Evolutionary conservation across 2,888 invertebrate genomes (phyloP), one percentile per base, ranked within the genome.

Genomic region (Cosmia trapezina): DNA sequence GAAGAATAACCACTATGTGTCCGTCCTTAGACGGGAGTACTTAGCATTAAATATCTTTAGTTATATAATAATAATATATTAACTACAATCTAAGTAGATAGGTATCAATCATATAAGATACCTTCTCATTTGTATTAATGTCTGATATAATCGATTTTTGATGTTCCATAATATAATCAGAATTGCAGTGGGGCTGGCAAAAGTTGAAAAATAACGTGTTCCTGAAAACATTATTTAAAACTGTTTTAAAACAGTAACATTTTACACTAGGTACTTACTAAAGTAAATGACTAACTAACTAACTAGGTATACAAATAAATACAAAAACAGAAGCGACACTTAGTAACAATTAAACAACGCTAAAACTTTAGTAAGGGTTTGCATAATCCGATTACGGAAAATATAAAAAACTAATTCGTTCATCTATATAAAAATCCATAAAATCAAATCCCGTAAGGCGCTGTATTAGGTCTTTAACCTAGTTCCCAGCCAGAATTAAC

Each of bases 1-100:
- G 59, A 56, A 78, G 76, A 17, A 49, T 74, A 74, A 71, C 51
- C 65, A 75, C 37, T 70, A 56, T 33, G 67, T 74, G 71, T 84
- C 82, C 85, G 70, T 73, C 76, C 73, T 79, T 73, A 71, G 75
- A 74, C 77, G 81, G 80, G 37, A 75, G 64, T 77, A 51, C n/a
- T 51, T 51, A 83, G 81, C 12, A 69, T 57, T 77, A 71, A 68
- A 65, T 80, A 83, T 74, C 9, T 75, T 51, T 72, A 73, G 60
- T 69, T 66, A 70, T 83, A 54, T 68, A 59, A 14, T 56, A 57
- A 56, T 53, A 57, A 56, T 47, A 45, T 70, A 57, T 33, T 43
- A 56, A 56, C 43, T 65, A 43, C 68, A 71, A 63, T 70, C 28
- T 80, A 73, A 53, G 47, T 76, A 81, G 54, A 43, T n/a, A 70